Conservation (phyloP, 2,888 invertebrate genomes). For the Serrognathus titanus region DNA sequence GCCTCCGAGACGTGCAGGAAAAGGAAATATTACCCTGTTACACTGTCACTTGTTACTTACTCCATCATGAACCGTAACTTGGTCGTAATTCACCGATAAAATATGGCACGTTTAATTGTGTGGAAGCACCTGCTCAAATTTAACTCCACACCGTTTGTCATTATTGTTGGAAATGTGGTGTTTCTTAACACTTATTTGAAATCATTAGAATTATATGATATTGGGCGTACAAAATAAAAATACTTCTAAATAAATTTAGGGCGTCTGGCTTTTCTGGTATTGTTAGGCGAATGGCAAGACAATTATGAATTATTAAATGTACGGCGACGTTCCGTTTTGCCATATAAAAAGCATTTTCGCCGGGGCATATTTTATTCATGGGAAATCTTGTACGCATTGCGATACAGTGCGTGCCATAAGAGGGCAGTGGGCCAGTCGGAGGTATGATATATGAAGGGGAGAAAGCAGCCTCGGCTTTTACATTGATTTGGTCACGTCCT, state of each 20-base stretch:
- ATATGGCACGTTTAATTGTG: slow-evolving; percentile 8
- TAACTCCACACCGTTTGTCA: too few species aligned
- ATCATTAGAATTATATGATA: too few species aligned
- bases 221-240: too few species aligned
- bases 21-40: slow-evolving; percentile 22
- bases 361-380: slow-evolving; percentile 10
- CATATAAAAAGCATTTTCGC: too few species aligned
- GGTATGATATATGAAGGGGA: slow-evolving; percentile 28
- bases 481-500: slow-evolving; percentile 39
- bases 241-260: too few species aligned
- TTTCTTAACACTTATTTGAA: too few species aligned
- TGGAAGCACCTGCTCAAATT: neutral
- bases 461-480: slow-evolving; percentile 31
- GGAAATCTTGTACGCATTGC: slow-evolving; percentile 3
- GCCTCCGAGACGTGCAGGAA: slow-evolving; percentile 17
- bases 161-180: too few species aligned
- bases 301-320: too few species aligned
- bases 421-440: slow-evolving; percentile 21
- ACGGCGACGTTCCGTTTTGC: too few species aligned
- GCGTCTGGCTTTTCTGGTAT: too few species aligned
- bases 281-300: too few species aligned
- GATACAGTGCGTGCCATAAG: slow-evolving; percentile 15
- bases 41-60: slow-evolving; percentile 18
- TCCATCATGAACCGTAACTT: slow-evolving; percentile 10
- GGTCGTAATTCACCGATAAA: slow-evolving; percentile 14